These are phyloP conservation scores for Sigmodon hispidus DNA, from an alignment of 2,113 vertebrate genomes.

Conservation along the genomic window DNA sequence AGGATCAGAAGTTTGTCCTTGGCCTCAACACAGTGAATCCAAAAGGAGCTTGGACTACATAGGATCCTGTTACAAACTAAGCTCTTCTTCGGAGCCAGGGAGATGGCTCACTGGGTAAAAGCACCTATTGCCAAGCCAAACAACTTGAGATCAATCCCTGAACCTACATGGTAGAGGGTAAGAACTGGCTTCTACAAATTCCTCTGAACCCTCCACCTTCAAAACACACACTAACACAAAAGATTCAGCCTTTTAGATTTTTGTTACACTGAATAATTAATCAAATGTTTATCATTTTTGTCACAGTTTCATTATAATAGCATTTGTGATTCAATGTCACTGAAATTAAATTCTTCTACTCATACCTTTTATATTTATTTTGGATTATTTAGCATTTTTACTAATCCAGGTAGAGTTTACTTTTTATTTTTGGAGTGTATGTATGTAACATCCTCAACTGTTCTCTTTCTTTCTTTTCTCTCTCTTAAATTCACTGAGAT, in stretches of 20 bases:
- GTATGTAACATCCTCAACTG: background rate
- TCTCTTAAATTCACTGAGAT: background rate
- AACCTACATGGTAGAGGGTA: background rate
- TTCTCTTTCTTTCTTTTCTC: background rate
- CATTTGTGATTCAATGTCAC: conserved; percentile 42
- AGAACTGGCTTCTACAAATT: background rate
- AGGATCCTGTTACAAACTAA: background rate
- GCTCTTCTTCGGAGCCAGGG: background rate
- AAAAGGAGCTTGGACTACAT: background rate
- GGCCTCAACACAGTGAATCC: background rate
- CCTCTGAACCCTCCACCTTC: background rate
- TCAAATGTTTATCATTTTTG: conserved; percentile 27
- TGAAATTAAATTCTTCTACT: conserved; percentile 36
- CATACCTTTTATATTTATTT: conserved; percentile 14
- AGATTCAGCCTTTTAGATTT: conserved; percentile 37
- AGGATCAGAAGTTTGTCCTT: background rate
- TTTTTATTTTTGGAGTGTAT: background rate
- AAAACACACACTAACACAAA: background rate
- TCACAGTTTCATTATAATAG: conserved; percentile 45
- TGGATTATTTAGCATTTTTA: conserved; percentile 43
- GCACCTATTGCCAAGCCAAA: background rate
- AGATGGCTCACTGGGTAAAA: background rate
- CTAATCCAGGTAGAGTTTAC: conserved; percentile 20
- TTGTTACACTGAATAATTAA: conserved; percentile 28
- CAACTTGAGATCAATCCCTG: background rate